Evolutionary conservation across 2,888 invertebrate genomes (phyloP).

Genomic region (Ryuthela nishihirai): DNA sequence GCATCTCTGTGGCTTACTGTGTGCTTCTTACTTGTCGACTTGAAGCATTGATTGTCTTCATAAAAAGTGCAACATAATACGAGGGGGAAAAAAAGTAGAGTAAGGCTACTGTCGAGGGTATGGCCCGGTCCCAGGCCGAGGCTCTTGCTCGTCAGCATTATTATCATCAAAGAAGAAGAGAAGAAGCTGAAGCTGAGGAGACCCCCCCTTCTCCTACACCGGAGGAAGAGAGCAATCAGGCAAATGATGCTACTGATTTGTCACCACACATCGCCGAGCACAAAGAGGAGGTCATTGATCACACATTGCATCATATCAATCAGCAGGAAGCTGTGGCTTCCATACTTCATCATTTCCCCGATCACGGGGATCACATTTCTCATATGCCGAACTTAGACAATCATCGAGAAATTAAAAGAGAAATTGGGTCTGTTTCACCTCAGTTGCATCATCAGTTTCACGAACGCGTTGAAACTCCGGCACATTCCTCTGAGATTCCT

Average conservation of each 20-base stretch:
- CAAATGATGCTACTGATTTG: background rate
- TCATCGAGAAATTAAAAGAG: too few species aligned
- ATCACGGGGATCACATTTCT: constrained; percentile 3
- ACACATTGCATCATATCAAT: constrained; percentile 10
- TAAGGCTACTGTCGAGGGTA: too few species aligned
- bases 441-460: constrained; percentile 1
- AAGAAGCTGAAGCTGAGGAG: constrained; percentile 8
- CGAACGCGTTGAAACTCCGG: background rate
- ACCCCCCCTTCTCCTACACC: constrained; percentile 2
- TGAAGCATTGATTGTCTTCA: too few species aligned
- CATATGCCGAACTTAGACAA: too few species aligned
- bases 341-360: constrained; percentile 2
- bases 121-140: constrained; percentile 19
- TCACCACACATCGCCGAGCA: background rate
- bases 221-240: constrained; percentile 1
- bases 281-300: constrained; percentile 2
- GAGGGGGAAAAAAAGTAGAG: too few species aligned
- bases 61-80: too few species aligned
- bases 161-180: constrained; percentile 8
- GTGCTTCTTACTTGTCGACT: too few species aligned
- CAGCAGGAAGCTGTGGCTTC: constrained; percentile 8
- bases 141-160: constrained; percentile 1
- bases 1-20: too few species aligned
- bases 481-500: background rate
- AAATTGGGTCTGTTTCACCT: too few species aligned